These are phyloP conservation scores for Chorisops tibialis DNA, from an alignment of 2,888 invertebrate species.

Conservation along the genomic window DNA sequence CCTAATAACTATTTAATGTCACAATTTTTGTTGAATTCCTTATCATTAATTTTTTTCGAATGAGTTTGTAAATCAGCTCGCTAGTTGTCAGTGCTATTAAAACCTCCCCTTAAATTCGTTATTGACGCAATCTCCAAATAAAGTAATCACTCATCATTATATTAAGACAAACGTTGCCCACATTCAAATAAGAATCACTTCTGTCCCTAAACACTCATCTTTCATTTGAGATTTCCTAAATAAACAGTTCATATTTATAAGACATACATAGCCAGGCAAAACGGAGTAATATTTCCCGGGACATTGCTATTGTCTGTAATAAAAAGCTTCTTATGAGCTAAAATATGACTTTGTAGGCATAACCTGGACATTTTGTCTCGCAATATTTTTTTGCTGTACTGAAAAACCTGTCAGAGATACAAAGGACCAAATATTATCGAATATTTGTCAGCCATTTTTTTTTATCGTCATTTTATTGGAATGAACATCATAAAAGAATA, in stretches of 20 bases:
- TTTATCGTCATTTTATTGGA: conserved; percentile 5
- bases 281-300: neutral
- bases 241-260: neutral
- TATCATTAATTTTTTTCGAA: no score
- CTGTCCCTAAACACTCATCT: neutral
- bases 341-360: conserved; percentile 7
- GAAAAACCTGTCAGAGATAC: neutral
- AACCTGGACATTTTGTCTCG: neutral
- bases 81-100: no score
- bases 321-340: neutral
- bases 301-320: neutral
- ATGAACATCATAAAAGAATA: conserved; percentile 2
- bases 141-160: neutral
- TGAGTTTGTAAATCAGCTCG: no score
- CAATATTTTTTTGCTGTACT: neutral
- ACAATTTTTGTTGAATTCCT: no score
- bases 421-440: conserved; percentile 5
- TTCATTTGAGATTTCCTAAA: conserved; percentile 4
- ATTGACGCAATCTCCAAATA: no score
- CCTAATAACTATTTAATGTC: no score
- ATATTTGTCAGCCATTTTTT: conserved; percentile 7
- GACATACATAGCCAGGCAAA: neutral
- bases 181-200: neutral
- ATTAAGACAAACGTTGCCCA: neutral
- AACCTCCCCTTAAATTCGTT: no score